phyloP scores from a whole-genome alignment of 1,140 invertebrate genomes.

The Goniozus legneri region DNA sequence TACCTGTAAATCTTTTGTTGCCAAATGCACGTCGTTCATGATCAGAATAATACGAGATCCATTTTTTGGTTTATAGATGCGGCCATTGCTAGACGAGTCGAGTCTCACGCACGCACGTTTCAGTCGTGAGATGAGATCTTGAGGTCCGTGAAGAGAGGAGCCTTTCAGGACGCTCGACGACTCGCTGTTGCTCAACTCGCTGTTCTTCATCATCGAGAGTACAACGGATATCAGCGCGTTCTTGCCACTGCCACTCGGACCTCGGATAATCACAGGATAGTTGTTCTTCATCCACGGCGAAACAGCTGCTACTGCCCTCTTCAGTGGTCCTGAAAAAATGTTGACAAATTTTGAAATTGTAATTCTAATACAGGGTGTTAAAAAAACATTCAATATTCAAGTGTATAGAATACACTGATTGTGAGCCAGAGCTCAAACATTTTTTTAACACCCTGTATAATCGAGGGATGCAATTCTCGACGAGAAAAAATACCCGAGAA shows the following conservation, averaged over 20 bases:
- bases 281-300: conserved; percentile 41
- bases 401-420: conserved; percentile 4
- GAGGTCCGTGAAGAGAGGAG: conserved; percentile 43
- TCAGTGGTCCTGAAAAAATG: conserved; percentile 28
- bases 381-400: conserved; percentile 1
- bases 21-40: conserved; percentile 45
- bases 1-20: conserved; percentile 42
- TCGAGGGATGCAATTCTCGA: too few species aligned
- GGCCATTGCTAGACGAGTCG: conserved; percentile 42
- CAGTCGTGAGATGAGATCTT: conserved; percentile 38
- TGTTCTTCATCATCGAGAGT: conserved; percentile 32
- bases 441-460: too few species aligned
- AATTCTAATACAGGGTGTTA: too few species aligned
- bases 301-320: conserved; percentile 33
- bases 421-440: not conserved
- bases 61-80: conserved; percentile 42
- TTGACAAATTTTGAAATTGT: too few species aligned
- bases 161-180: conserved; percentile 31
- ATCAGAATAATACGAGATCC: conserved; percentile 40
- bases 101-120: conserved; percentile 44
- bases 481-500: conserved; percentile 36
- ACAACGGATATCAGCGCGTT: conserved; percentile 36
- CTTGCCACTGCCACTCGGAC: conserved; percentile 42
- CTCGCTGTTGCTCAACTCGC: conserved; percentile 16
- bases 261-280: conserved; percentile 41